These are phyloP conservation scores for Leptogaster cylindrica DNA, from an alignment of 2,888 invertebrate species.

Conservation along the genomic window DNA sequence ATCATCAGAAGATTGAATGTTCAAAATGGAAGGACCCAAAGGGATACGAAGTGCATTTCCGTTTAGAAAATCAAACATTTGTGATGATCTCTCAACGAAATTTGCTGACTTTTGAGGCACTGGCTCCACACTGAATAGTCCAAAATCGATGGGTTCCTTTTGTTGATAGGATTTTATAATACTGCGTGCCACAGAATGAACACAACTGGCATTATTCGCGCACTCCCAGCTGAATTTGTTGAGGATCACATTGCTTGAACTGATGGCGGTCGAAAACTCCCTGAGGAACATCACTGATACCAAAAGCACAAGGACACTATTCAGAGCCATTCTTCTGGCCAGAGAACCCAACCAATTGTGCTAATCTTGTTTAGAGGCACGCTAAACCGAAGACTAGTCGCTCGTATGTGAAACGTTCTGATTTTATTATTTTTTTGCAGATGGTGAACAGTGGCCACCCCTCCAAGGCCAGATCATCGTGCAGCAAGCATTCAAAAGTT, in stretches of 20 bases:
- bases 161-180: conserved; percentile 65
- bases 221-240: conserved; percentile 63
- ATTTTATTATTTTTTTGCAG: conserved; percentile 59
- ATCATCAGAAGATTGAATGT: conserved; percentile 59
- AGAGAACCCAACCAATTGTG: neutral
- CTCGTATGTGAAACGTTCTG: conserved; percentile 57
- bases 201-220: conserved; percentile 69
- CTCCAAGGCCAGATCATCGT: conserved; percentile 36
- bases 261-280: neutral
- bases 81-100: conserved; percentile 53
- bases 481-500: conserved; percentile 33
- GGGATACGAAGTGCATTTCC: conserved; percentile 60
- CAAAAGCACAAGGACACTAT: neutral
- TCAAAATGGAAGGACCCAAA: conserved; percentile 60
- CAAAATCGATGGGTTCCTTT: conserved; percentile 65
- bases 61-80: conserved; percentile 55
- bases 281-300: neutral
- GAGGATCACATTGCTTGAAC: conserved; percentile 47
- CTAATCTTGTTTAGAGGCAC: conserved; percentile 43
- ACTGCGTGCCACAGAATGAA: conserved; percentile 64
- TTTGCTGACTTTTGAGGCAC: conserved; percentile 54
- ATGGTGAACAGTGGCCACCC: conserved; percentile 18
- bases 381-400: conserved; percentile 60
- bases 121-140: conserved; percentile 66
- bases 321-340: conserved; percentile 7